Evolutionary conservation across 2,797 vertebrate species (phyloP).

Genomic region (Tauraco hartlaubi): DNA sequence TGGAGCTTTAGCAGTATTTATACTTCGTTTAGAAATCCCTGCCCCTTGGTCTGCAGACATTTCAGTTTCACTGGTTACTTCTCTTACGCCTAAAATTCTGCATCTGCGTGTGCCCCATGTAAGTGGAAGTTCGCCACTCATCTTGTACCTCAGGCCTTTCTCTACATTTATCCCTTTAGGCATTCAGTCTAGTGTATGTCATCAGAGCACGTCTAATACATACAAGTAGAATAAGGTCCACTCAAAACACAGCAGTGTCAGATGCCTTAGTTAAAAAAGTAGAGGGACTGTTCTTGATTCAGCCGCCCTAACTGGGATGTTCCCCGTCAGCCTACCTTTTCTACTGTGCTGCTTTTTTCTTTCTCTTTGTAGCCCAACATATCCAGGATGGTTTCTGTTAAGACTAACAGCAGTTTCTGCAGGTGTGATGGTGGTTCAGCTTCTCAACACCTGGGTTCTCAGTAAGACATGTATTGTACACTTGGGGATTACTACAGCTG

Average conservation of each 20-base stretch:
- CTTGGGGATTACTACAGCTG: not conserved
- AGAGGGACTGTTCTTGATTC: not conserved
- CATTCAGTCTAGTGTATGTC: not conserved
- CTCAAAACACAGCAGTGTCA: not conserved
- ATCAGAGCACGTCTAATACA: not conserved
- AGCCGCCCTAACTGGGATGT: not conserved
- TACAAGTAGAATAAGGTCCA: not conserved
- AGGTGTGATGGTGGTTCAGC: not conserved
- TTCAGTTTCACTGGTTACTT: not conserved
- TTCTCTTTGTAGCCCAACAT: not conserved
- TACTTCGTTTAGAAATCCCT: not conserved
- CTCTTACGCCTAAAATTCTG: not conserved
- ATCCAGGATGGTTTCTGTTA: not conserved
- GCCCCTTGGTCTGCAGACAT: not conserved
- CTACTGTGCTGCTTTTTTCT: not conserved
- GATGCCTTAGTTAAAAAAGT: not conserved
- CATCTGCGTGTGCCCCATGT: accelerated
- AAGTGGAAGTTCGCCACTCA: not conserved
- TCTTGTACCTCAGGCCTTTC: not conserved
- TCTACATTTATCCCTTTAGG: not conserved
- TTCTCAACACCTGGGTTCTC: not conserved
- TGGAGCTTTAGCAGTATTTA: not conserved
- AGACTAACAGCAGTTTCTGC: not conserved
- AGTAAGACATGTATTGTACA: not conserved
- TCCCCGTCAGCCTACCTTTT: not conserved